phyloP scores from a whole-genome alignment of 2,113 vertebrate species.

The Bubo bubo region DNA sequence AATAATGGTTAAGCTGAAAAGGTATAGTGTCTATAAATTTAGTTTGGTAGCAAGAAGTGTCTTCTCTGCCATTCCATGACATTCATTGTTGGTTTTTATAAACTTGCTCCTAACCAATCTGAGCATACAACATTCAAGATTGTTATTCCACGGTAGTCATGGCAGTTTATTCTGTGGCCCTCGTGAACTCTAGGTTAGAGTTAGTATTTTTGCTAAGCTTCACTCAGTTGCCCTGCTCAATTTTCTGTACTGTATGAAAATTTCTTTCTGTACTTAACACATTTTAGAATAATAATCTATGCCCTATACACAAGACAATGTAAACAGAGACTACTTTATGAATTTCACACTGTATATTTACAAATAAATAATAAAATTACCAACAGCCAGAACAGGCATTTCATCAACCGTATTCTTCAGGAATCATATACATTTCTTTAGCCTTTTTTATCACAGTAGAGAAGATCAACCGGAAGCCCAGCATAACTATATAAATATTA shows the following conservation, averaged over 20 bases:
- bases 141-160: background rate
- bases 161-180: background rate
- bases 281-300: background rate
- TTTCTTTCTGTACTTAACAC: background rate
- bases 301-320: background rate
- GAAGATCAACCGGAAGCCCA: background rate
- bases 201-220: background rate
- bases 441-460: background rate
- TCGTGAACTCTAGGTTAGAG: background rate
- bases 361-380: background rate
- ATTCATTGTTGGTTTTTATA: background rate
- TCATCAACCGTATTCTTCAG: background rate
- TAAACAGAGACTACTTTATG: background rate
- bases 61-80: background rate
- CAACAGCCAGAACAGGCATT: background rate
- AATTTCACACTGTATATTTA: background rate
- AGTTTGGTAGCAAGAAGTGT: background rate
- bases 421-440: background rate
- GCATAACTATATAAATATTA: background rate
- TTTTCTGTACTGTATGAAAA: background rate
- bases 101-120: background rate
- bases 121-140: background rate
- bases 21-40: background rate
- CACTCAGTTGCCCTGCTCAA: background rate
- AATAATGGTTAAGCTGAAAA: background rate